Evolutionary conservation across 2,113 vertebrate genomes (phyloP), one percentile per base, ranked within the genome.

Genomic region (Gambusia affinis): DNA sequence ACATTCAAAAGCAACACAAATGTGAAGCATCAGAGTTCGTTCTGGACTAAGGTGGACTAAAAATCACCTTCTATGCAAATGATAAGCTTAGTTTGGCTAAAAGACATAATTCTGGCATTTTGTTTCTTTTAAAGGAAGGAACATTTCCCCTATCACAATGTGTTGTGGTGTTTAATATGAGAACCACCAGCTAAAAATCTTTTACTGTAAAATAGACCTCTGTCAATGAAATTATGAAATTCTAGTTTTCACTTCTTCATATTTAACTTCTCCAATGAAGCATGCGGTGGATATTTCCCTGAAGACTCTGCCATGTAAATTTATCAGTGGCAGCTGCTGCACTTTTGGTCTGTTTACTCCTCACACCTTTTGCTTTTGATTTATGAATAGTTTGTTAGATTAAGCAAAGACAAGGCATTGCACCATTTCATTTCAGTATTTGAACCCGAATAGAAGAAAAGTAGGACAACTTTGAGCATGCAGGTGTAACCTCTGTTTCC

Each of bases 401-500:
- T 28, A 12, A 61, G 51, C 51, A 24, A 4, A 8, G 51, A n/a
- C n/a, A n/a, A n/a, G 11, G 17, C 51, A 11, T 3, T 57, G 22
- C 51, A 8, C 24, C 51, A 1, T 11, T 57, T n/a, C 5, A 57
- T 57, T 24, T 19, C 17, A 47, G 15, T 57, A 57, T 57, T 57
- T 11, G 51, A n/a, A n/a, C 5, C 24, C 11, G 8, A 57, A 57
- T 57, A n/a, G 24, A 11, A 57, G 44, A 47, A 19, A 69, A 54
- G 15, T 3, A 7, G 15, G 29, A 10, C 70, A 29, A 51, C 11
- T 5, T 11, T 22, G 14, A 4, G 39, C 39, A 42, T 42, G 39
- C 12, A 47, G 14, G 4, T 47, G 44, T 54, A 51, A 71, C 67
- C 33, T 60, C 28, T 85, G 22, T 84, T 35, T 84, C 86, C 73